These are phyloP conservation scores for Chionis minor DNA, from an alignment of 2,113 vertebrate species.

Conservation along the genomic window DNA sequence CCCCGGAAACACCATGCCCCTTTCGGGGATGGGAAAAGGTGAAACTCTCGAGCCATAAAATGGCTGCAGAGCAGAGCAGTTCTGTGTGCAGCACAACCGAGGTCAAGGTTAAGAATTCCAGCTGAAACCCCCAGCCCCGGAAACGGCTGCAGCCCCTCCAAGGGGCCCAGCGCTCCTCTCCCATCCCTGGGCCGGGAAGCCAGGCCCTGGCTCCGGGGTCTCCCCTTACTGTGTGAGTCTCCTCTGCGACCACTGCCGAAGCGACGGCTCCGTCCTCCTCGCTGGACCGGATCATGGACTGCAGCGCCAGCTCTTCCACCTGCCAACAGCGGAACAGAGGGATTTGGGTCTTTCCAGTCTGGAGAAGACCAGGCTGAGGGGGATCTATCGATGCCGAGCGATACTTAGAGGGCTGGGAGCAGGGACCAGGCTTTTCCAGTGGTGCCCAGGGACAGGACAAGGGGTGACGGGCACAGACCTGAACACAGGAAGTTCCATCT, in stretches of 20 bases:
- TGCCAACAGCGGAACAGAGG: background rate
- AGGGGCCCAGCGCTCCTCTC: rapidly evolving
- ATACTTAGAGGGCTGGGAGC: no score
- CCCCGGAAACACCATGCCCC: background rate
- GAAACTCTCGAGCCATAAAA: background rate
- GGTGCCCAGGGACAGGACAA: no score
- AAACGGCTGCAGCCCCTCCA: rapidly evolving
- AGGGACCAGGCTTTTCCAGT: no score
- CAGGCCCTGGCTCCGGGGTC: no score
- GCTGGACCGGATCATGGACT: slow-evolving; percentile 71
- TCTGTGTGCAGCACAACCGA: rapidly evolving
- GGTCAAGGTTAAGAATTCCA: rapidly evolving
- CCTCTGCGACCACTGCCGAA: background rate
- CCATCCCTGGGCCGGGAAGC: background rate
- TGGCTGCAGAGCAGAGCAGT: no score
- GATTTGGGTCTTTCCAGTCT: no score
- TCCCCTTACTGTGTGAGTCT: slow-evolving; percentile 45
- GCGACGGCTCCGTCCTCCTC: background rate
- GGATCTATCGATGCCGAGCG: no score
- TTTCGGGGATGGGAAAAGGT: background rate
- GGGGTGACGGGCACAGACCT: no score
- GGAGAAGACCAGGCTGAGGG: no score
- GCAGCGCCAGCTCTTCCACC: slow-evolving; percentile 82
- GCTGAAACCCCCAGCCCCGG: no score
- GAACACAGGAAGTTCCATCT: no score